A percentile compares a stretch with the other conserved stretches of the same genome.
These are phyloP conservation scores for Troilus luridus DNA, from an alignment of 2,888 invertebrate genomes.

Conservation along the genomic window DNA sequence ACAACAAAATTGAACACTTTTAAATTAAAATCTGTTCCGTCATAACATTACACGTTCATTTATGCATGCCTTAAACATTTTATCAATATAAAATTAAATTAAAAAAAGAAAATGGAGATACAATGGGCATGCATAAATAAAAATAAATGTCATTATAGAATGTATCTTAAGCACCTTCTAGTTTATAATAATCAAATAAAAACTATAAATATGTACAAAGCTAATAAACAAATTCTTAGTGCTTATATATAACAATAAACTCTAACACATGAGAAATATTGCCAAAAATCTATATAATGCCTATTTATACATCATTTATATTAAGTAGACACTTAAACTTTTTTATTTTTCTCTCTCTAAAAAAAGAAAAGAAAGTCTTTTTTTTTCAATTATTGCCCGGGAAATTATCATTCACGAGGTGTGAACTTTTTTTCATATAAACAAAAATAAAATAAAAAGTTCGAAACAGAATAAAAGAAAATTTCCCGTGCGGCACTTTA, in stretches of 20 bases:
- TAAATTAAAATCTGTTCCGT: constrained; percentile 54
- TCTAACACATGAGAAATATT: constrained; percentile 62
- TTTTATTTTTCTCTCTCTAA: constrained; percentile 54
- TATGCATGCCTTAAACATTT: constrained; percentile 43
- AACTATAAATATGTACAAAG: constrained; percentile 63
- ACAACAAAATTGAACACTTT: constrained; percentile 58
- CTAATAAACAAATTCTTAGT: constrained; percentile 62
- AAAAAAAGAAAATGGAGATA: constrained; percentile 1
- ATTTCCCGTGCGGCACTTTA: constrained; percentile 37
- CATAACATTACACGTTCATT: constrained; percentile 40
- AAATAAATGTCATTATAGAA: constrained; percentile 44
- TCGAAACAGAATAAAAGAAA: constrained; percentile 55
- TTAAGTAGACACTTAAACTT: constrained; percentile 61
- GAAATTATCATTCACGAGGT: constrained; percentile 32
- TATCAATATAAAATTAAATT: constrained; percentile 52
- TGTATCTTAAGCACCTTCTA: constrained; percentile 62
- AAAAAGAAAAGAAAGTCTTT: constrained; percentile 46
- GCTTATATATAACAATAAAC: constrained; percentile 60
- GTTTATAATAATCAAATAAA: constrained; percentile 59
- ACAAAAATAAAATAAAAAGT: constrained; percentile 54
- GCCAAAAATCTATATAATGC: constrained; percentile 60
- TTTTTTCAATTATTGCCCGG: neutral
- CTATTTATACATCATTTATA: constrained; percentile 60
- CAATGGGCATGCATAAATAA: constrained; percentile 49
- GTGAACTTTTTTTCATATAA: constrained; percentile 46